Conservation (phyloP, 92 coral and sea anemone genomes). For the Actinernus sp. region DNA sequence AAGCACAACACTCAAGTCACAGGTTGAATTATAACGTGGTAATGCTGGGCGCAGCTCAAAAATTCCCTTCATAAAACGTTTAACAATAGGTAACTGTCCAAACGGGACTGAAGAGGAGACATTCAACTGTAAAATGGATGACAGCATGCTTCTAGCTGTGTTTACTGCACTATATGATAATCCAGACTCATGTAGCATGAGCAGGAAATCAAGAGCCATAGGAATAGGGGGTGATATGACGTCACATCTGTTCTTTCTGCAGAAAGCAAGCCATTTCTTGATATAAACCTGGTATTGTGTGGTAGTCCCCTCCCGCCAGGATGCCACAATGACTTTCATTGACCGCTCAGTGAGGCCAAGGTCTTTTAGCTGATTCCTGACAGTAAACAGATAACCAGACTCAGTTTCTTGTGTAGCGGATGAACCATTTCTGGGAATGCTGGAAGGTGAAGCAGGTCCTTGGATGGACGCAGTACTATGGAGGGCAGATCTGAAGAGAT, state of each 20-base stretch:
- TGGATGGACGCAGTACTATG: conserved; percentile 28
- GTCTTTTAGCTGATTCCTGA: conserved; percentile 39
- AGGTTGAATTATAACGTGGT: conserved; percentile 46
- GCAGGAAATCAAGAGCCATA: conserved; percentile 39
- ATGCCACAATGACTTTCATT: conserved; percentile 23
- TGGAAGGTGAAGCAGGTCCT: conserved; percentile 44
- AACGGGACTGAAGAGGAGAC: conserved; percentile 13
- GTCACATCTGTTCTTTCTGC: conserved; percentile 37
- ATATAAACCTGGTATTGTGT: conserved; percentile 37
- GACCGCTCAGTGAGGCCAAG: conserved; percentile 40
- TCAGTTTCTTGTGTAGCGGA: conserved; percentile 45
- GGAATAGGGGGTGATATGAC: conserved; percentile 34
- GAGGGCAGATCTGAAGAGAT: conserved; percentile 33
- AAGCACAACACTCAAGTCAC: too few relatives aligned
- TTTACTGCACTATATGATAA: conserved; percentile 60
- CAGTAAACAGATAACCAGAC: conserved; percentile 27
- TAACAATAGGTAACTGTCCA: conserved; percentile 60
- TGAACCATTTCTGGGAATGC: conserved; percentile 29
- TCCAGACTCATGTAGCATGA: conserved; percentile 40
- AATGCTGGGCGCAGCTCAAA: conserved; percentile 51
- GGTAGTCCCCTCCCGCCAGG: conserved; percentile 59
- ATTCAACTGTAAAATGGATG: conserved; percentile 47
- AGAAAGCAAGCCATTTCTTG: conserved; percentile 46
- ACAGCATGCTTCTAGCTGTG: conserved; percentile 54
- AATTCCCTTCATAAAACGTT: conserved; percentile 55